Evolutionary conservation across 2,797 vertebrate genomes (phyloP), one percentile per base, ranked within the genome.

Genomic region (Ceyx erithaca): DNA sequence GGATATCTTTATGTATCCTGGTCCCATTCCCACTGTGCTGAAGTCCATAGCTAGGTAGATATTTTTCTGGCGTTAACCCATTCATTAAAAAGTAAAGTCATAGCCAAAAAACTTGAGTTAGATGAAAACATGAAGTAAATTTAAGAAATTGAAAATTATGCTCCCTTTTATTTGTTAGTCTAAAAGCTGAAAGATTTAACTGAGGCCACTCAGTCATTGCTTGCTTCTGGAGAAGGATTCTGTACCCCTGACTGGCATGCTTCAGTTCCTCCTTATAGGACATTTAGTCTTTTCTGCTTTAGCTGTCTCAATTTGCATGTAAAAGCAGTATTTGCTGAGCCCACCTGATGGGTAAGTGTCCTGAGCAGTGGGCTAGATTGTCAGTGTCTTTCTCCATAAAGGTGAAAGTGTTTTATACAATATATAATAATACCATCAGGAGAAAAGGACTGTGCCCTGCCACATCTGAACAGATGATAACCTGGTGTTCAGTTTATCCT

Each of bases 171-270:
- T 43, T 51, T 8, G 79, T 55, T 48, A 62, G 20, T 51, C 23
- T 70, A 20, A 79, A 79, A 45, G 4, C 4, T 8, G 9, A 80
- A 93, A 54, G 68, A 43, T 11, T 70, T 67, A 75, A 73, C 20
- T 33, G 48, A 58, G 48, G 10, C 11, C 0, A 2, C 13, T 18
- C 20, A 33, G 17, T 52, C 28, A 0, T 0, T 49, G 41, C 48
- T 62, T 66, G 40, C 14, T 55, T 10, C 48, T 77, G n/a, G 52
- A 59, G 55, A 77, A 75, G 26, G 46, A 85, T 49, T 54, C 61
- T 0, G 0, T 35, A 64, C 17, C 40, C 43, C 30, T 68, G 37
- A n/a, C 6, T 37, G 49, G n/a, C n/a, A 30, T 16, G 17, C 12
- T 81, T 72, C 49, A 48, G n/a, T 26, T 71, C 64, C 22, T 66